phyloP scores from a whole-genome alignment of 2,113 vertebrate genomes.

The Bettongia penicillata region DNA sequence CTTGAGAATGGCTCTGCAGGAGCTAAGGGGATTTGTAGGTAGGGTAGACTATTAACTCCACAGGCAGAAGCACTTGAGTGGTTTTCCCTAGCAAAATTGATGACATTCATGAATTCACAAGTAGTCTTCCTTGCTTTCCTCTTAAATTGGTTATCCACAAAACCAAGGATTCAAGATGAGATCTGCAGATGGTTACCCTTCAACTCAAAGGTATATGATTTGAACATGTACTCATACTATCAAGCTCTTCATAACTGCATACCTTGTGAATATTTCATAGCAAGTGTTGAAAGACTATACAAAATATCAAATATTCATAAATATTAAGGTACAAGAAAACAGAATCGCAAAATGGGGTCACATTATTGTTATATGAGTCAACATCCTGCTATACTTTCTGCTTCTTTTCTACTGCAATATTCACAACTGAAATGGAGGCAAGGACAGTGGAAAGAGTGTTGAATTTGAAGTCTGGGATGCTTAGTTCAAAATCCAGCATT shows the following conservation, averaged over 20 bases:
- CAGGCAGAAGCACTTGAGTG: background rate
- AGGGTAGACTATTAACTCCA: background rate
- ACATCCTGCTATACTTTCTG: background rate
- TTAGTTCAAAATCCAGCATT: background rate
- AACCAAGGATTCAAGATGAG: background rate
- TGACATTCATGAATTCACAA: background rate
- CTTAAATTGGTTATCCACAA: background rate
- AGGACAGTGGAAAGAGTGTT: background rate
- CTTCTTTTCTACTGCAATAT: background rate
- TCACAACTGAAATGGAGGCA: background rate
- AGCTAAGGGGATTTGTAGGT: background rate
- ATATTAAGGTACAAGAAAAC: background rate
- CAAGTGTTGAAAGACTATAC: background rate
- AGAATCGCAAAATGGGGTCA: background rate
- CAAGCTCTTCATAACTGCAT: background rate
- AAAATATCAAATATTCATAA: background rate
- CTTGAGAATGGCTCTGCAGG: background rate
- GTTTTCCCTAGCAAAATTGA: background rate
- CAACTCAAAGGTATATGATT: background rate
- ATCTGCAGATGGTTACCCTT: background rate
- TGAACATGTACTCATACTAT: background rate
- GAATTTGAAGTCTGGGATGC: background rate
- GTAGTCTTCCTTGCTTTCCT: background rate
- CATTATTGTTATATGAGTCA: background rate
- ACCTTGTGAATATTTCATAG: background rate